A percentile compares a stretch with the other conserved stretches of the same genome.
Conservation (phyloP, 1,140 invertebrate genomes). For the Ladona fulva region DNA sequence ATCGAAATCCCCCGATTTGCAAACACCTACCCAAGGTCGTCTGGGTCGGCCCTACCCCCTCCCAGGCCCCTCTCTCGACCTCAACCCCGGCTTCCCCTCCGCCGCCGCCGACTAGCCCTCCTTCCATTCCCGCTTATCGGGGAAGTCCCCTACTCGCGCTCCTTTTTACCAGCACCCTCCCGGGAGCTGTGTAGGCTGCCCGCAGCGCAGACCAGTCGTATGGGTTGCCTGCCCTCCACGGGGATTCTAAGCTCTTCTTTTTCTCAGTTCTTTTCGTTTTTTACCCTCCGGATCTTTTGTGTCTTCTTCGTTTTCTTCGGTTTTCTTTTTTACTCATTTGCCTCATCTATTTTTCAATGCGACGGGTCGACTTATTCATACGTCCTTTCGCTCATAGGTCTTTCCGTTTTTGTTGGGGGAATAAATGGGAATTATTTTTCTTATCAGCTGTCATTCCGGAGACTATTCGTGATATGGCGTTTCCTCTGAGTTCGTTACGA, state of each 20-base stretch:
- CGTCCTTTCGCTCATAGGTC: too few species aligned
- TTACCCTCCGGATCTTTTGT: too few species aligned
- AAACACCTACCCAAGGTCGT: conserved; percentile 7
- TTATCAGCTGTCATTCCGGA: too few species aligned
- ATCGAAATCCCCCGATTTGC: not conserved
- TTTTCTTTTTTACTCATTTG: too few species aligned
- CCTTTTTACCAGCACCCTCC: not conserved
- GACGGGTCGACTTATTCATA: too few species aligned
- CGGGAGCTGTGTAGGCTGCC: not conserved
- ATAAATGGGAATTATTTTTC: too few species aligned
- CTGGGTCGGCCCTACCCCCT: not conserved
- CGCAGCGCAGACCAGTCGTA: conserved; percentile 1
- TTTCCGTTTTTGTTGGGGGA: too few species aligned
- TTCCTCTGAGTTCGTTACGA: too few species aligned
- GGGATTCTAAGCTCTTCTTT: not conserved
- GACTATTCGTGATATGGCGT: too few species aligned
- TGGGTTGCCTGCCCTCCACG: conserved; percentile 5
- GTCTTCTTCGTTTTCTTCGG: too few species aligned
- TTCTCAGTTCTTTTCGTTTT: too few species aligned
- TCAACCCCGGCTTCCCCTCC: not conserved
- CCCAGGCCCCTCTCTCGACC: not conserved
- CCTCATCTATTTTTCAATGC: too few species aligned
- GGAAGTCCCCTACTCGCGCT: not conserved
- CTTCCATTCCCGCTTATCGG: not conserved
- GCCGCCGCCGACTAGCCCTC: not conserved